Conservation (phyloP, 2,888 invertebrate genomes). For the Junonia oenone region DNA sequence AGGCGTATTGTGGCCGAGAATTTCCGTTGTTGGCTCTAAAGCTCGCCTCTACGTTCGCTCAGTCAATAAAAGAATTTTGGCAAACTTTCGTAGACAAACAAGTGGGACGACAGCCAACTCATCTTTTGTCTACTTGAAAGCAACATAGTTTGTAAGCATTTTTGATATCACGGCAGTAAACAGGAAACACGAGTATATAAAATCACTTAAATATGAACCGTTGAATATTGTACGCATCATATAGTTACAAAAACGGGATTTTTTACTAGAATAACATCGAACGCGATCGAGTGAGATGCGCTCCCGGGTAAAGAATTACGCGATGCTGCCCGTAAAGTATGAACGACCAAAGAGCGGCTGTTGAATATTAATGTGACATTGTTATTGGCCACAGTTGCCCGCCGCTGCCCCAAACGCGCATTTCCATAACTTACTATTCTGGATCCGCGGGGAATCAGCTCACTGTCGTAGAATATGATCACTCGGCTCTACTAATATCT, state of each 20-base stretch:
- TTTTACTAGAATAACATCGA: slow-evolving; percentile 35
- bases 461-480: slow-evolving; percentile 68
- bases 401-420: slow-evolving; percentile 76
- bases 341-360: slow-evolving; percentile 70
- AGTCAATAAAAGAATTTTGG: slow-evolving; percentile 78
- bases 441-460: slow-evolving; percentile 73
- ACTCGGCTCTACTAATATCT: slow-evolving; percentile 57
- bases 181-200: slow-evolving; percentile 31
- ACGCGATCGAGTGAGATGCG: slow-evolving; percentile 48
- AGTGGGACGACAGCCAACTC: slow-evolving; percentile 76
- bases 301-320: slow-evolving; percentile 53
- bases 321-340: slow-evolving; percentile 61
- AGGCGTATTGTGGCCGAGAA: slow-evolving; percentile 44
- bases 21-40: slow-evolving; percentile 54
- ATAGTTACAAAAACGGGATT: neutral
- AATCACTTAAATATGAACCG: slow-evolving; percentile 17
- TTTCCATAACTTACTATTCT: slow-evolving; percentile 80
- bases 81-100: slow-evolving; percentile 76
- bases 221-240: neutral
- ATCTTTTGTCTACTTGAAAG: slow-evolving; percentile 75
- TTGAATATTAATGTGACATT: slow-evolving; percentile 79
- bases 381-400: slow-evolving; percentile 77
- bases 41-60: slow-evolving; percentile 59
- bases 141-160: slow-evolving; percentile 67
- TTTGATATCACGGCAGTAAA: slow-evolving; percentile 55